Evolutionary conservation across 2,113 vertebrate species (phyloP).

Genomic region (Bubo blakistoni): DNA sequence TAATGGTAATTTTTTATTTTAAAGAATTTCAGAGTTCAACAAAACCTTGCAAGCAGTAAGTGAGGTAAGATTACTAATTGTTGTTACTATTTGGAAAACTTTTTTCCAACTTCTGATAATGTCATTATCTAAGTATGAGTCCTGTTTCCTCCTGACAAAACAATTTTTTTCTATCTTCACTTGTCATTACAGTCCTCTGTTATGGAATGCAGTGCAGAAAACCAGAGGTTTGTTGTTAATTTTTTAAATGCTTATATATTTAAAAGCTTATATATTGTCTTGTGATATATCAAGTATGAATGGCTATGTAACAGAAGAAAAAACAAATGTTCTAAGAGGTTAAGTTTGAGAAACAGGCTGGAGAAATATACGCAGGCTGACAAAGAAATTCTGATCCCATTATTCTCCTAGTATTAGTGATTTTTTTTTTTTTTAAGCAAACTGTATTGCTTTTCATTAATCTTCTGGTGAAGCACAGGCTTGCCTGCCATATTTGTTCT

Average conservation of each 20-base stretch:
- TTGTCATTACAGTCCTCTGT: constrained; percentile 70
- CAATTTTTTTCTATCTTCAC: background rate
- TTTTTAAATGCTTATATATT: background rate
- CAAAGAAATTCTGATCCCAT: background rate
- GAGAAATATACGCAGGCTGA: background rate
- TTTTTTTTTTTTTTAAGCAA: background rate
- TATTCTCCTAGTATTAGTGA: background rate
- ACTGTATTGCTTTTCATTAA: background rate
- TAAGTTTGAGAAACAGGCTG: background rate
- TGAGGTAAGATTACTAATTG: constrained; percentile 65
- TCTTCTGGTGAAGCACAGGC: background rate
- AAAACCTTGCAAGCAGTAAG: constrained; percentile 69
- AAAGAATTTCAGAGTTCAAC: constrained; percentile 74
- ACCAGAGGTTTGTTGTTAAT: constrained; percentile 69
- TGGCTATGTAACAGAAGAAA: background rate
- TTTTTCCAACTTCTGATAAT: background rate
- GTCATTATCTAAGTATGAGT: background rate
- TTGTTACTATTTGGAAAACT: background rate
- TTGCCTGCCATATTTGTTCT: background rate
- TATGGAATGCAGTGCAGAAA: constrained; percentile 68
- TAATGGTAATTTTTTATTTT: constrained; percentile 44
- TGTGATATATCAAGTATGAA: background rate
- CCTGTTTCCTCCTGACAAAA: constrained; percentile 10
- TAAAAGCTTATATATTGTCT: background rate
- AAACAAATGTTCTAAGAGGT: background rate